Evolutionary conservation across 2,113 vertebrate genomes (phyloP), one percentile per base, ranked within the genome.

Genomic region (Mellivora capensis): DNA sequence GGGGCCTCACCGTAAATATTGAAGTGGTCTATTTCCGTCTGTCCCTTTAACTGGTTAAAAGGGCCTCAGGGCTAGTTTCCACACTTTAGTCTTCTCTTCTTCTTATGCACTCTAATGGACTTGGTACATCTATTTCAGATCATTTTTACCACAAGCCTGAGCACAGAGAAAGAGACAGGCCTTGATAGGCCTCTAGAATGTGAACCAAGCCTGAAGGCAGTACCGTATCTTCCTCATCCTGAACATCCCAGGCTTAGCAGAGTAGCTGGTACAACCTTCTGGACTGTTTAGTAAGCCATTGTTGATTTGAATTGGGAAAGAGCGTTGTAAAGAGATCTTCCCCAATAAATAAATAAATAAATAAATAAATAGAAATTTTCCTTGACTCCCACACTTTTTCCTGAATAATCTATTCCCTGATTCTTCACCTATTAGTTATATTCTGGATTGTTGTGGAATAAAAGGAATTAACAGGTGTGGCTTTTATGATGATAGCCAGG

Each of bases 351-450:
- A 44, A 21, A 21, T 21, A 47, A 74, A 74, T 42, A 42, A 76
- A 18, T 2, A 42, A 39, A 72, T 74, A 39, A 72, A n/a, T 87
- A 44, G 42, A 88, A 86, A 95, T 67, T 21, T 81, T 91, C 88
- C 37, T 7, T 72, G 61, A 74, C 39, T 87, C 61, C 67, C 72
- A 20, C 11, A 64, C 25, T 42, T 94, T 96, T 91, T 87, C 69
- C 61, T 81, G 15, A 82, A 72, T 74, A 92, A 85, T 59, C 29
- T 59, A 67, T 27, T 91, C 61, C 72, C 77, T 74, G n/a, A 85
- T 96, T 96, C 42, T 92, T 89, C 47, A 88, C 84, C 82, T 84
- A 64, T 87, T 84, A 77, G 29, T 88, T 95, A 64, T 62, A 85
- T 59, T 91, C 64, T 92, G 52, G 54, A 42, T 87, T 84, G 4